Base-by-base conservation (phyloP, 2,797 vertebrate genomes). In the Pipistrellus pipistrellus region DNA sequence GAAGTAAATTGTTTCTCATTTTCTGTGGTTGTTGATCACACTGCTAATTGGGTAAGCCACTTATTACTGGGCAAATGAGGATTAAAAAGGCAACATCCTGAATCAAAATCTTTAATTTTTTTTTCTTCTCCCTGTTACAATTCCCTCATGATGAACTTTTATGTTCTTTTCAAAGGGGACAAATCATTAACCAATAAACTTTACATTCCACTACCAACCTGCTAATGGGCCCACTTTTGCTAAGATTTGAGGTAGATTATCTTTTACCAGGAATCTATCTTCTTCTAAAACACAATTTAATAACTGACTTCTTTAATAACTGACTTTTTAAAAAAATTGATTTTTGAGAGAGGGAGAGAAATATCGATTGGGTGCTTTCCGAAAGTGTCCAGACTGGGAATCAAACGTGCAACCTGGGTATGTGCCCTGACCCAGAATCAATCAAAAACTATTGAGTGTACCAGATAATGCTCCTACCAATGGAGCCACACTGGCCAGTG, bases 271-370 rank as follows among this genome's bases (percentile, higher is more conserved):
- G 25, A 25, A 0, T 51, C 25, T 59, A 71, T 48, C 13, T 81
- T 73, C 44, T 59, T 95, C 62, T 81, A 48, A 84, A 91, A 88
- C 14, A 32, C 15, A 64, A 30, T 20, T 59, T 72, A 64, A 83
- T 82, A 15, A 66, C 8, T 38, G 35, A 90, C 7, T 66, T 64
- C 57, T 66, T 64, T 3, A n/a, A 83, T 82, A 15, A 66, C 8
- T 38, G 35, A 90, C 7, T 66, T 64, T 57, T 66, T 64, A 3
- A n/a, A 66, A 66, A 32, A 18, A 66, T 18, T 32, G n/a, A 66
- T 66, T n/a, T 66, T n/a, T 8, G 62, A 32, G 15, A 32, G 15
- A 66, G 62, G 15, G 62, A 64, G 30, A 64, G 30, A 66, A 17
- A 9, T 7, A 66, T 18, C 3, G 0, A 32, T 32, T 18, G n/a